phyloP scores from a whole-genome alignment of 2,888 invertebrate species.

The Hydropsyche betteni region DNA sequence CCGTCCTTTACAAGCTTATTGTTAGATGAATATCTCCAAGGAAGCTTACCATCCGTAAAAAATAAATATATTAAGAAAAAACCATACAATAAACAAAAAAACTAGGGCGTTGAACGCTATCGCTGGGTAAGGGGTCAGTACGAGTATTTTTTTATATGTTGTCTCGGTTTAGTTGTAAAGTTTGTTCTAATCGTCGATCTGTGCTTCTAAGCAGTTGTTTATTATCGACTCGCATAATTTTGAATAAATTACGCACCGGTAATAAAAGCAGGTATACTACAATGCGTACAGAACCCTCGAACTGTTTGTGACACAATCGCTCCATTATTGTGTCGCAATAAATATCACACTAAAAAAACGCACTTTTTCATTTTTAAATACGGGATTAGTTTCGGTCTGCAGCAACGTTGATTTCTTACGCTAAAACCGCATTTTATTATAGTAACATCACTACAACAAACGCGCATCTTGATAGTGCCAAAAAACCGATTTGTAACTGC shows the following conservation, averaged over 20 bases:
- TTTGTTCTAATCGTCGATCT: slow-evolving; percentile 45
- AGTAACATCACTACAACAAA: too few species aligned
- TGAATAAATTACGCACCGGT: slow-evolving; percentile 47
- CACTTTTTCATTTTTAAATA: too few species aligned
- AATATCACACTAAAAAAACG: slow-evolving; percentile 9
- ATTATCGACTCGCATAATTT: slow-evolving; percentile 50
- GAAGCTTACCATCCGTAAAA: slow-evolving; percentile 32
- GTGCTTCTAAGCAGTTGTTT: slow-evolving; percentile 49
- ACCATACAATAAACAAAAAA: neutral
- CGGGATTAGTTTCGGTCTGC: too few species aligned
- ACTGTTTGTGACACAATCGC: slow-evolving; percentile 48
- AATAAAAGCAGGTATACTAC: slow-evolving; percentile 29
- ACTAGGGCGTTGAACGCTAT: slow-evolving; percentile 41
- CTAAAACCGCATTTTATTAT: too few species aligned
- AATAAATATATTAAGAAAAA: neutral
- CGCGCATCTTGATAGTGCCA: too few species aligned
- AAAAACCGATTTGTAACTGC: too few species aligned
- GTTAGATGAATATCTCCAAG: slow-evolving; percentile 25
- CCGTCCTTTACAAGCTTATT: neutral
- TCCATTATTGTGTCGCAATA: slow-evolving; percentile 37
- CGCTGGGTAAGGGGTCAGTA: neutral
- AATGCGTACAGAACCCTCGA: slow-evolving; percentile 38
- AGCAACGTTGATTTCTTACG: too few species aligned
- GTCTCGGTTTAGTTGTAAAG: slow-evolving; percentile 26
- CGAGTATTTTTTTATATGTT: neutral